These are phyloP conservation scores for Prunella fulvescens DNA, from an alignment of 2,113 vertebrate genomes.

Conservation along the genomic window DNA sequence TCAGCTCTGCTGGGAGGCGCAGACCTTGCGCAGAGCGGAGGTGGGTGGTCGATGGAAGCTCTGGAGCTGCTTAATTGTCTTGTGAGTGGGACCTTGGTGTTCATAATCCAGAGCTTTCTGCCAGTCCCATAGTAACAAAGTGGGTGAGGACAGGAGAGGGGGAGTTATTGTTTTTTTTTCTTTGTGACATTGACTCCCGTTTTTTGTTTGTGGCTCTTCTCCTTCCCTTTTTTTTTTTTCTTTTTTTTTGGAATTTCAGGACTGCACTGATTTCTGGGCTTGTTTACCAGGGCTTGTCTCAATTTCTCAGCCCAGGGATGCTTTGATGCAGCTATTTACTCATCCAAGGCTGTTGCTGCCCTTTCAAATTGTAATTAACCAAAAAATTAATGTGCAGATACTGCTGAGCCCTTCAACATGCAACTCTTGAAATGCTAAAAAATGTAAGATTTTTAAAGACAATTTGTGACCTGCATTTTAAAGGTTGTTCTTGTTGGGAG, in stretches of 20 bases:
- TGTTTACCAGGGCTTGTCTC: background rate
- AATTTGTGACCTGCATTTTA: background rate
- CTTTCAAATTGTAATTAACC: background rate
- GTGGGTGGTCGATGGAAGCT: background rate
- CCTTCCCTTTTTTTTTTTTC: background rate
- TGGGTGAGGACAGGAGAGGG: slow-evolving; percentile 36
- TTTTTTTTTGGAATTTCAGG: background rate
- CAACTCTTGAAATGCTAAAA: background rate
- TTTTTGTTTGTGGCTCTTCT: background rate
- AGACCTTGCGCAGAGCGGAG: background rate
- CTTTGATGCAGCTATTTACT: background rate
- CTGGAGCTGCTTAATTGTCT: slow-evolving; percentile 44
- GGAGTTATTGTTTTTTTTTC: background rate
- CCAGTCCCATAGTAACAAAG: slow-evolving; percentile 37
- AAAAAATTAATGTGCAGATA: background rate
- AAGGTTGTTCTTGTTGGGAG: background rate
- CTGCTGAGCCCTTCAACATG: background rate
- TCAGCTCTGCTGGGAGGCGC: background rate
- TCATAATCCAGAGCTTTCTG: slow-evolving; percentile 22
- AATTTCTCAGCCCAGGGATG: background rate
- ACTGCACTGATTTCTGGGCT: background rate
- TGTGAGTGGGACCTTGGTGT: slow-evolving; percentile 29
- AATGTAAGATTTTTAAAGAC: background rate
- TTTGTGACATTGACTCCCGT: background rate
- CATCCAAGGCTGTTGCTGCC: background rate